Percentiles rank a stretch among this genome's conserved stretches.
These are phyloP conservation scores for Fregetta grallaria DNA, from an alignment of 2,113 vertebrate species.

Conservation along the genomic window DNA sequence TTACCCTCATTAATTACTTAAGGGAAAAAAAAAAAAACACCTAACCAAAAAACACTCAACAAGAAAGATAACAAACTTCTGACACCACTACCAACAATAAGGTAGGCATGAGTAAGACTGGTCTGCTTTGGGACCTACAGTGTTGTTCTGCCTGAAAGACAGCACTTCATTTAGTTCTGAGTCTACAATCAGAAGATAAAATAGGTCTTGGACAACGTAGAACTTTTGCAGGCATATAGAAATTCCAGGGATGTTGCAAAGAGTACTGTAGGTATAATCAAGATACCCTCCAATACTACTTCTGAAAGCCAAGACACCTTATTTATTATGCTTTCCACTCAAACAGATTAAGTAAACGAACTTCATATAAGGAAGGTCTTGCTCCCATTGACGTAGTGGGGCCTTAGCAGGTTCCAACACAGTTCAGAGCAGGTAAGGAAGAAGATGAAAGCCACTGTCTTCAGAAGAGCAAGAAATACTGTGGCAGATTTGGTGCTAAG, in stretches of 20 bases:
- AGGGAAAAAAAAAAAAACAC: not conserved
- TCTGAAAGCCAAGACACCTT: not conserved
- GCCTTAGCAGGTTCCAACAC: not conserved
- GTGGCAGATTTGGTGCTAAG: not conserved
- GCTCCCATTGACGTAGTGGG: not conserved
- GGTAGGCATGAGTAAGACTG: not conserved
- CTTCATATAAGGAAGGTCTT: not conserved
- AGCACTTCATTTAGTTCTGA: not conserved
- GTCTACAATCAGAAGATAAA: not conserved
- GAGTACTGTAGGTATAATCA: not conserved
- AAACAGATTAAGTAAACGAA: not conserved
- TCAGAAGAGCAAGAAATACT: not conserved
- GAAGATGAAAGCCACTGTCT: not conserved
- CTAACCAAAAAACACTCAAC: not conserved
- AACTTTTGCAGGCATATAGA: not conserved
- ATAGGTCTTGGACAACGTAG: not conserved
- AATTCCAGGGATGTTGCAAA: not conserved
- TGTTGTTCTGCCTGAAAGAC: not conserved
- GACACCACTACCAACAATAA: not conserved
- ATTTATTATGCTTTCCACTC: not conserved
- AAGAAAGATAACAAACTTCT: not conserved
- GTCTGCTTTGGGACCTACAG: not conserved
- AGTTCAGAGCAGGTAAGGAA: not conserved
- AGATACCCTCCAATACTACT: not conserved
- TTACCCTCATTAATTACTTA: not conserved